Evolutionary conservation across 1,140 invertebrate species (phyloP), one percentile per base, ranked within the genome.

Genomic region (Aphelenchoides fujianensis): DNA sequence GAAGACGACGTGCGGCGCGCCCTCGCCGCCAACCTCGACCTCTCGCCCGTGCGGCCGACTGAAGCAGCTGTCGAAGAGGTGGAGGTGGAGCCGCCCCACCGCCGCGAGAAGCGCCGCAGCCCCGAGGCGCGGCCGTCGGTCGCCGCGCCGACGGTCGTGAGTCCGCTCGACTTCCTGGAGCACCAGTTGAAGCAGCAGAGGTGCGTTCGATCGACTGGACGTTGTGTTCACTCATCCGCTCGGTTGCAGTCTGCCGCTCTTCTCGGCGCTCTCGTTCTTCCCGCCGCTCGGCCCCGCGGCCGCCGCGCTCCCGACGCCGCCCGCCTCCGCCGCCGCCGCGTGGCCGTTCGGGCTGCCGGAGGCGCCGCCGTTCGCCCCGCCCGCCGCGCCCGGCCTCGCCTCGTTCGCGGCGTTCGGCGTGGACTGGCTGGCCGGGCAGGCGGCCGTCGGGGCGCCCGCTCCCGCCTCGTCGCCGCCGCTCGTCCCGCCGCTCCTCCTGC

Each of bases 1-100:
- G 76, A 67, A 23, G 61, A 69, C 16, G 2, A 27, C 32, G 36
- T 72, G 34, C 35, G 34, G 28, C 19, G 34, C 72, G 16, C 19
- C n/a, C 16, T 32, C 19, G 67, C n/a, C 7, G 7, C 30, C 19
- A 9, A 73, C 53, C 32, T 66, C 36, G 34, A 31, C 3, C 32
- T 61, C 16, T 19, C 16, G n/a, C 28, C 57, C 28, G n/a, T n/a
- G n/a, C n/a, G n/a, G n/a, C n/a, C n/a, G n/a, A n/a, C n/a, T n/a
- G n/a, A n/a, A n/a, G n/a, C n/a, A n/a, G n/a, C n/a, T n/a, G n/a
- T n/a, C n/a, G n/a, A n/a, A n/a, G n/a, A n/a, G n/a, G n/a, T n/a
- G n/a, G n/a, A n/a, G n/a, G n/a, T n/a, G n/a, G n/a, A n/a, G n/a
- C n/a, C n/a, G n/a, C n/a, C n/a, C n/a, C 27, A 23, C 19, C 19